Evolutionary conservation across 2,113 vertebrate species (phyloP), one percentile per base, ranked within the genome.

Genomic region (Sciurus niger): DNA sequence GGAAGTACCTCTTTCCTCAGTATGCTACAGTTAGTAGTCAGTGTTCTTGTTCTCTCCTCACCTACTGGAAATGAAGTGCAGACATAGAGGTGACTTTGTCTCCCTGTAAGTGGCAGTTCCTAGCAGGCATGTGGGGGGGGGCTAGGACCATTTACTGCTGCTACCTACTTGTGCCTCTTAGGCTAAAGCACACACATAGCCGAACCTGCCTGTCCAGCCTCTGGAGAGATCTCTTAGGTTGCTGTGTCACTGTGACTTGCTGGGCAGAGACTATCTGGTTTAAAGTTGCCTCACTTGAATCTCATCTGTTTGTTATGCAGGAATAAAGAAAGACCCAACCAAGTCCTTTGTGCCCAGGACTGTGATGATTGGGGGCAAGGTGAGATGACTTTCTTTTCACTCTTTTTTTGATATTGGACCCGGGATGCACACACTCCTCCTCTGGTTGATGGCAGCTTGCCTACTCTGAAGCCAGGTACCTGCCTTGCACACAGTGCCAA

Each of bases 281-380:
- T 46, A 25, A 18, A 5, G 7, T 28, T 60, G 53, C 40, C n/a
- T 55, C 1, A 2, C 9, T 8, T 67, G 55, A n/a, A 63, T 65
- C 6, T 94, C 65, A 63, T 16, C 51, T 97, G 8, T 68, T 86
- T 97, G 43, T 97, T 84, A 96, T 98, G n/a, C 97, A 99, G 99
- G 99, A 70, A 99, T 99, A 97, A 99, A 99, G 96, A 99, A 98
- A 34, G 96, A 99, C 63, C 99, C 99, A 2, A 96, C 98, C 96
- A 99, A 98, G 96, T 95, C 97, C 89, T 99, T 99, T 96, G 99
- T 99, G 94, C 99, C 99, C 90, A 98, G 99, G 97, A 99, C 99
- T 0, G 96, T 99, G 88, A 99, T 99, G 98, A 99, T 99, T 0
- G 99, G 99, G 89, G 99, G 99, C 98, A 99, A 99, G 99, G 99